Evolutionary conservation across 2,888 invertebrate species (phyloP).

Genomic region (Endomychus coccineus): DNA sequence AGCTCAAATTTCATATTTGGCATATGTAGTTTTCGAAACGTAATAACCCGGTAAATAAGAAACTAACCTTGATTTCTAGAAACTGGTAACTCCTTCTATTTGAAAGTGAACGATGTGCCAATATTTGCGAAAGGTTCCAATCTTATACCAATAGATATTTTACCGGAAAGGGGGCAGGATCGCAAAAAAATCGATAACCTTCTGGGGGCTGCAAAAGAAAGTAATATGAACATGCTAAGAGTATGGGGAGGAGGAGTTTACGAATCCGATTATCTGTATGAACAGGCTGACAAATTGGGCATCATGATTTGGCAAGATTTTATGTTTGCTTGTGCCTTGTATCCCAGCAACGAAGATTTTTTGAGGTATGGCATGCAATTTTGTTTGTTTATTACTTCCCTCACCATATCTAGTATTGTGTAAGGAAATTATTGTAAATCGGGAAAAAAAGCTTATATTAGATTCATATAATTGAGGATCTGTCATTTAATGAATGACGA

Average conservation of each 20-base stretch:
- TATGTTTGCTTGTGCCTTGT: conserved; percentile 95
- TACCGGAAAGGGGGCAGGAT: conserved; percentile 66
- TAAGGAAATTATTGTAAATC: no score
- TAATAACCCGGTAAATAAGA: no score
- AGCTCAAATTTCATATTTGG: no score
- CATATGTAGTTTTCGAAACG: no score
- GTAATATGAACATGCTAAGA: conserved; percentile 88
- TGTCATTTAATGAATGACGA: no score
- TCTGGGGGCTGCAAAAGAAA: conserved; percentile 60
- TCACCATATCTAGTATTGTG: no score
- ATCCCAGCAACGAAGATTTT: conserved; percentile 69
- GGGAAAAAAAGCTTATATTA: no score
- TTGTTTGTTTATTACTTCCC: no score
- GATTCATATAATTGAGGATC: no score
- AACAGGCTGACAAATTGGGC: conserved; percentile 78
- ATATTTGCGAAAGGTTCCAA: conserved; percentile 96
- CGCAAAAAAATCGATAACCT: conserved; percentile 54
- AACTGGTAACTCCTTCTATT: conserved; percentile 79
- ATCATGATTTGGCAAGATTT: conserved; percentile 97
- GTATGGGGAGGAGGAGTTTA: conserved; percentile 99
- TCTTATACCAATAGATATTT: conserved; percentile 81
- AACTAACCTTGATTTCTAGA: no score
- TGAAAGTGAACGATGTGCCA: conserved; percentile 64
- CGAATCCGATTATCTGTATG: conserved; percentile 85
- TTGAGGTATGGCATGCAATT: conserved; percentile 54